Evolutionary conservation across 2,113 vertebrate genomes (phyloP), one percentile per base, ranked within the genome.

Genomic region (Steatornis caripensis): DNA sequence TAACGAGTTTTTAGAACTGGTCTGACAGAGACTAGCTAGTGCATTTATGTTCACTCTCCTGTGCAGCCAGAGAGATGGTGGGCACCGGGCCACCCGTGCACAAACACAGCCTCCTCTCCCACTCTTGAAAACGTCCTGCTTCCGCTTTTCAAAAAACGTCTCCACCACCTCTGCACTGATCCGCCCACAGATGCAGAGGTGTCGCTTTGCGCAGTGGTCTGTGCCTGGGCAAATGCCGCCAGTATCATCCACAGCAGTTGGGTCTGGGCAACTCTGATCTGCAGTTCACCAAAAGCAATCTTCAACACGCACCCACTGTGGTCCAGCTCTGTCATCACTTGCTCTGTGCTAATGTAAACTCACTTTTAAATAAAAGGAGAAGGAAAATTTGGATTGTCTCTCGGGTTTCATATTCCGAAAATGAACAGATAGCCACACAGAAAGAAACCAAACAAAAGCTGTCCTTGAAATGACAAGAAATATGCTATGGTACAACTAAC

Each of bases 41-140:
- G 9, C 7, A 70, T 55, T 48, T 55, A 3, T 15, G 3, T 48
- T 79, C 5, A 1, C 37, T 90, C 51, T 75, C 29, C 19, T 64
- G 24, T 51, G 22, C 43, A 69, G 27, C 11, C 49, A 54, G 1
- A 5, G 22, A 57, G 13, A 11, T 19, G 36, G n/a, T 37, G 21
- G 9, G 19, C 2, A 5, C 68, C 53, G 18, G 29, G 49, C 45
- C 34, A 76, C 7, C 3, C 0, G 0, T 10, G 68, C 12, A 21
- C 68, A 87, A 84, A 60, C 17, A 64, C 24, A 48, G 2, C 4
- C 9, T 55, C 4, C 17, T 43, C 49, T 84, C 34, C 26, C n/a
- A 24, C 10, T 75, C 26, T 37, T 0, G 1, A 41, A 32, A 54
- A 55, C 0, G 0, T 29, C 7, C 17, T 62, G 23, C 66, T 69